Percentiles rank a stretch among this genome's conserved stretches.
Conservation (phyloP, 2,888 invertebrate genomes). For the Hydriomena furcata region DNA sequence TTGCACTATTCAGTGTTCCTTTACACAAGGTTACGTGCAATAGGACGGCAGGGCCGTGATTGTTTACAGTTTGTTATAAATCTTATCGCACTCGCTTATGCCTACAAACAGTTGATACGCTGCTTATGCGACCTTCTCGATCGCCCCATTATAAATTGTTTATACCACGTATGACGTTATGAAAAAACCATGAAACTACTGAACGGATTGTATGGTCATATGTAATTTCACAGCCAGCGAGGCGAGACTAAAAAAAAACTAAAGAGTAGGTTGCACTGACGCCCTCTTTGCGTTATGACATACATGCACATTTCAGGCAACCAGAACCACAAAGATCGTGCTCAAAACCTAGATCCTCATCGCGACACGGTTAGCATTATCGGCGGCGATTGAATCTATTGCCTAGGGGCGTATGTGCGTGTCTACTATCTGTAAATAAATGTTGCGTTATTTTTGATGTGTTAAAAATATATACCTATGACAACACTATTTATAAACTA, state of each 20-base stretch:
- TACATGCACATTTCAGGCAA: constrained; percentile 55
- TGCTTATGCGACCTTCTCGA: constrained; percentile 52
- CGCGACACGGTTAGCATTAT: constrained; percentile 72
- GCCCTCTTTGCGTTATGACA: constrained; percentile 64
- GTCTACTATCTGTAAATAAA: constrained; percentile 33
- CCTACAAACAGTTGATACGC: constrained; percentile 35
- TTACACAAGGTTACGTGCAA: constrained; percentile 47
- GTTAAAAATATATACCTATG: constrained; percentile 19
- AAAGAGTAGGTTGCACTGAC: constrained; percentile 45
- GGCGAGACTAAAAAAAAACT: constrained; percentile 25
- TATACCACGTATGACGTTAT: constrained; percentile 40
- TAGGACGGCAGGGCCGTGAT: constrained; percentile 49
- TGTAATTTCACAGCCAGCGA: constrained; percentile 20
- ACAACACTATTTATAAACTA: too few species aligned
- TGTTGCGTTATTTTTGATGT: constrained; percentile 24
- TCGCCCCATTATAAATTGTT: constrained; percentile 52
- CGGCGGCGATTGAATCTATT: constrained; percentile 55
- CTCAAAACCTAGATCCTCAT: constrained; percentile 74
- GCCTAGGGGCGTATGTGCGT: constrained; percentile 44
- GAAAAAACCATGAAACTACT: constrained; percentile 48
- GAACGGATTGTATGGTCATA: constrained; percentile 25
- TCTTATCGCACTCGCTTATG: constrained; percentile 50
- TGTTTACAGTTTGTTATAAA: constrained; percentile 54
- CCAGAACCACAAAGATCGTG: constrained; percentile 62
- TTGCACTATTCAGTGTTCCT: constrained; percentile 40